Conservation (phyloP, 2,113 vertebrate genomes). For the Sialia sialis region DNA sequence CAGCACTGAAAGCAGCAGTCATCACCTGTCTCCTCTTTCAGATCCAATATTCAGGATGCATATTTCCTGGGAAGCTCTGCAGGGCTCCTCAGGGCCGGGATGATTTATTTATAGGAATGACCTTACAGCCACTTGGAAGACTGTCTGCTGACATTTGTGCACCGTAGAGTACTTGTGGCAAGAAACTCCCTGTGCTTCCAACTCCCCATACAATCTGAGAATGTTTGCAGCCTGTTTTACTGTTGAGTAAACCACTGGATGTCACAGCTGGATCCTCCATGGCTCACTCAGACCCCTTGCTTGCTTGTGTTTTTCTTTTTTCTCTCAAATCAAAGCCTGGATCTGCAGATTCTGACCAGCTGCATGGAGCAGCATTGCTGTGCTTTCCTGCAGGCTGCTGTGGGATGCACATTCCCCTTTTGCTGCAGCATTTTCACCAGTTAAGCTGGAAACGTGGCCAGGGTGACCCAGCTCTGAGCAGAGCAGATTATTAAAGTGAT, state of each 20-base stretch:
- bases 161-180: neutral
- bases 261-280: neutral
- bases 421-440: neutral
- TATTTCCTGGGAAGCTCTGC: neutral
- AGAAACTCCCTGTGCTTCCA: neutral
- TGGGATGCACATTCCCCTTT: neutral
- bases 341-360: fast-evolving
- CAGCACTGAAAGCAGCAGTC: neutral
- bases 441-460: neutral
- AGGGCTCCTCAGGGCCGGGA: neutral
- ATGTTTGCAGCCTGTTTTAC: neutral
- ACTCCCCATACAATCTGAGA: neutral
- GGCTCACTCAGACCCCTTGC: neutral
- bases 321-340: neutral
- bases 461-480: neutral
- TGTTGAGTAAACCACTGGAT: neutral
- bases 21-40: neutral
- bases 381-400: neutral
- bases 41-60: neutral
- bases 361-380: fast-evolving
- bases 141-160: conserved; percentile 17
- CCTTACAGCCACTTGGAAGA: conserved; percentile 24
- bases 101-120: conserved; percentile 58
- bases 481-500: neutral
- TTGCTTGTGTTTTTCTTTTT: neutral